These are phyloP conservation scores for Battus philenor DNA, from an alignment of 1,140 invertebrate genomes.

Conservation along the genomic window DNA sequence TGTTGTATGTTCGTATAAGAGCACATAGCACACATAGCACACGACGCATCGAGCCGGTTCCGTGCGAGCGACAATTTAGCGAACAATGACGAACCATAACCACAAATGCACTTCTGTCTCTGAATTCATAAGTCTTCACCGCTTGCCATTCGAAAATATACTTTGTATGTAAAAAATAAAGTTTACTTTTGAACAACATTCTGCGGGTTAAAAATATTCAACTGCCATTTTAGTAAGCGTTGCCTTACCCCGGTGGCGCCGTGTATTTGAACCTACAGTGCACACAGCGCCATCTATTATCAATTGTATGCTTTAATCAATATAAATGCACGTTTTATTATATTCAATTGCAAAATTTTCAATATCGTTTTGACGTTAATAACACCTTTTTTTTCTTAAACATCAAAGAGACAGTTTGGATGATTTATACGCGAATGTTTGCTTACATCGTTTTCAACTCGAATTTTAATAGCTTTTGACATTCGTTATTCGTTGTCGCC, in stretches of 20 bases:
- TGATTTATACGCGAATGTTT: slow-evolving; percentile 19
- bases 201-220: slow-evolving; percentile 69
- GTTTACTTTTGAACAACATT: slow-evolving; percentile 32
- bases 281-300: slow-evolving; percentile 66
- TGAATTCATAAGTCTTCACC: slow-evolving; percentile 54
- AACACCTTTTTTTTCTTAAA: slow-evolving; percentile 17
- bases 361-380: slow-evolving; percentile 23
- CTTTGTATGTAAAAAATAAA: slow-evolving; percentile 24
- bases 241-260: slow-evolving; percentile 69
- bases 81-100: slow-evolving; percentile 70
- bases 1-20: slow-evolving; percentile 68
- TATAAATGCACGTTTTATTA: slow-evolving; percentile 39
- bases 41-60: slow-evolving; percentile 68
- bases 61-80: slow-evolving; percentile 72
- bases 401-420: slow-evolving; percentile 4
- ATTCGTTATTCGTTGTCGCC: too few species aligned
- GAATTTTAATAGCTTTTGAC: slow-evolving; percentile 2
- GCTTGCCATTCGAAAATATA: slow-evolving; percentile 18
- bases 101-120: slow-evolving; percentile 60
- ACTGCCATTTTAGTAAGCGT: slow-evolving; percentile 70
- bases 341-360: slow-evolving; percentile 26
- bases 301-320: slow-evolving; percentile 67
- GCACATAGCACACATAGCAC: slow-evolving; percentile 65
- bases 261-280: slow-evolving; percentile 64
- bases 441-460: slow-evolving; percentile 1